phyloP scores from a whole-genome alignment of 2,888 invertebrate species.

The Ormyrus labotus region DNA sequence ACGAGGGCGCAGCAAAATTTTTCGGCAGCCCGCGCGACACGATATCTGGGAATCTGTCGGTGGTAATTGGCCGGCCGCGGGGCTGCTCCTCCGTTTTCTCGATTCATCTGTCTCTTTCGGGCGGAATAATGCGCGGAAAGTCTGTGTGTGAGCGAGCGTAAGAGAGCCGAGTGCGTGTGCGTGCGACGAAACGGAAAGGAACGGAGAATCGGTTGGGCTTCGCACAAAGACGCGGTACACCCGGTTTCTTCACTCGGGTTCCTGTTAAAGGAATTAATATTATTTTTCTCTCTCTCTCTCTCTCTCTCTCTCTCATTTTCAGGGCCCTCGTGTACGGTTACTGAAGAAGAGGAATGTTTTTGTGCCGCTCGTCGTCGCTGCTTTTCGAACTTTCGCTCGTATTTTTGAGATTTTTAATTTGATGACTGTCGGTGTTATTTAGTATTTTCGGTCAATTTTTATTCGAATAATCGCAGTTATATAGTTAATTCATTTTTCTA shows the following conservation, averaged over 20 bases:
- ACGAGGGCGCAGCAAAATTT: too few species aligned
- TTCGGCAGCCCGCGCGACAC: slow-evolving; percentile 7
- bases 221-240: slow-evolving; percentile 9
- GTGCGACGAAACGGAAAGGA: slow-evolving; percentile 34
- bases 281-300: neutral
- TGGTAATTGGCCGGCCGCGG: slow-evolving; percentile 42
- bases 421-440: too few species aligned
- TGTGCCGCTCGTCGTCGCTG: too few species aligned
- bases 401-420: too few species aligned
- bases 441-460: too few species aligned
- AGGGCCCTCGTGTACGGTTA: too few species aligned
- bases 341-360: too few species aligned
- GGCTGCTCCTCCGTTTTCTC: neutral
- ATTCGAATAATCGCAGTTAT: too few species aligned
- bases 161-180: too few species aligned
- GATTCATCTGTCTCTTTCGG: slow-evolving; percentile 41
- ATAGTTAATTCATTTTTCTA: too few species aligned
- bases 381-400: too few species aligned
- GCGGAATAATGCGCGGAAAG: slow-evolving; percentile 8
- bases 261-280: slow-evolving; percentile 7
- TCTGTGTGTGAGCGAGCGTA: neutral
- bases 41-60: slow-evolving; percentile 51
- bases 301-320: neutral
- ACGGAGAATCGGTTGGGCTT: slow-evolving; percentile 21
- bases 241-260: neutral